Base-by-base conservation (phyloP, 2,113 vertebrate genomes). In the Pteruthius melanotis region DNA sequence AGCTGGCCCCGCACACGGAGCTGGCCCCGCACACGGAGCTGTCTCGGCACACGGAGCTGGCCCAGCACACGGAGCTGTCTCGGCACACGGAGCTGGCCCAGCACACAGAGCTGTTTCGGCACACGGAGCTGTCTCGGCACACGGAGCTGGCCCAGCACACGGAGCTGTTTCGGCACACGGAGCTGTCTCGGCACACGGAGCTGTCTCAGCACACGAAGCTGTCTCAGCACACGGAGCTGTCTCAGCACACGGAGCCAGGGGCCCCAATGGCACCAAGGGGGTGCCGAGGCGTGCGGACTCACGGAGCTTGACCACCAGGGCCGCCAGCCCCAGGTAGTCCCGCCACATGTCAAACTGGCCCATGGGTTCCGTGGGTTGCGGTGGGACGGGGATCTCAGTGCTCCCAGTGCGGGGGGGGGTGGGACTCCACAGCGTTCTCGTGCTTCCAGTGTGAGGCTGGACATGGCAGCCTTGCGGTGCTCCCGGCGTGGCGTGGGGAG, bases 11-110 rank as follows among this genome's bases (percentile, higher is more conserved):
- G 33, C 9, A 8, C 19, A 0, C 1, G 40, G 42, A 45, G n/a
- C 31, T 5, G n/a, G 7, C 23, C 10, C 21, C 0, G 4, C 7
- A 28, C 1, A 0, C 0, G 16, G 74, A 39, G 56, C 44, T 1
- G 7, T 3, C 16, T 12, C 20, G 0, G 21, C 5, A 31, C 27
- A 5, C 21, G 16, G 45, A 50, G 37, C n/a, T 2, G 3, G 4
- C 24, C 3, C 53, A 0, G 15, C 28, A 13, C 8, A 20, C 2
- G 28, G 30, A 52, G 19, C 35, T 2, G 4, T 17, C 7, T 5
- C 2, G 1, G 10, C 10, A 21, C 22, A 2, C 2, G 33, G 54
- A 35, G 6, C 23, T 0, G 37, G 14, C 27, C 13, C 17, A 0
- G 5, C 10, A 31, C 22, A 3, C 2, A 26, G 54, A 35, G 6